Evolutionary conservation across 2,113 vertebrate genomes (phyloP), one percentile per base, ranked within the genome.

Genomic region (Helogale parvula): DNA sequence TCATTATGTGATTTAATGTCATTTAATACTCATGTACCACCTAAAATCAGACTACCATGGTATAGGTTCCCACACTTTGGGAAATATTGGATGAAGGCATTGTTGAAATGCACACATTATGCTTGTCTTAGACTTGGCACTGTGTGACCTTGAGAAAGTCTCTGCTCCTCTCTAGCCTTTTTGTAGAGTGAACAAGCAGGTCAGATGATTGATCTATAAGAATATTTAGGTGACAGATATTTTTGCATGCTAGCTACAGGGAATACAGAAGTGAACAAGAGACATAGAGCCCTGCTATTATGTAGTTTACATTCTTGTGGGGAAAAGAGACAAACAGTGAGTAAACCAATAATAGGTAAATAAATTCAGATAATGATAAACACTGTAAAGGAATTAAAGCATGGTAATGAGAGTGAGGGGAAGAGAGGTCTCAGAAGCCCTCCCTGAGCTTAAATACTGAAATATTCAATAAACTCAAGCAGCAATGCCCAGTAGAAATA

Each of bases 351-450:
- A 89, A 60, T 15, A 76, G 35, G 4, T 71, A 54, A 69, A 69
- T 94, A 68, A 74, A 54, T 90, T 94, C 41, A 85, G 33, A 82
- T 45, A n/a, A 95, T 83, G 33, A 88, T 80, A 85, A 94, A 93
- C 11, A 27, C 35, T 83, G 11, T 50, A 14, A 90, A 94, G 50
- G 41, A 95, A 88, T 87, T 74, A 88, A 92, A 93, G 16, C 85
- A 63, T n/a, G 27, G 35, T n/a, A 65, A 72, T 79, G 50, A 88
- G 79, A 69, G 29, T 19, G 41, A 87, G 80, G 23, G 38, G 5
- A 69, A 96, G 47, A 54, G 17, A 65, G 31, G 12, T 92, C 71
- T 47, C 31, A 21, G 31, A 92, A 72, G 52, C 7, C 33, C 35
- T 93, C 80, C 60, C 45, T 8, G 50, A 90, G 52, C 41, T 63